These are phyloP conservation scores for Darevskia nairensis DNA, from an alignment of 2,797 vertebrate species.

Conservation along the genomic window DNA sequence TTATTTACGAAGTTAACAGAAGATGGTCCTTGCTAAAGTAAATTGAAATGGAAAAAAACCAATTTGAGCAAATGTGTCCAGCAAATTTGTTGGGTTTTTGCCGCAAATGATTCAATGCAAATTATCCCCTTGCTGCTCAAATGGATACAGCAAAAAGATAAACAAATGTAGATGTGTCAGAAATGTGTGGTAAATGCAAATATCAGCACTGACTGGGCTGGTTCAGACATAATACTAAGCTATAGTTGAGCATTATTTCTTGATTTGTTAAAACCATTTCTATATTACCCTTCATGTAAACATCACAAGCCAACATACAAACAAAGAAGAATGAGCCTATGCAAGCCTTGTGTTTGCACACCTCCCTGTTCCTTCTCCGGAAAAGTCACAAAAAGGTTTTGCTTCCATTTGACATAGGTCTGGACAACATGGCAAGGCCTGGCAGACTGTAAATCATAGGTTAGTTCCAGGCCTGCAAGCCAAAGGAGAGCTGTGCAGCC, in stretches of 20 bases:
- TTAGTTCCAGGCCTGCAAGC: no score
- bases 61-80: conserved; percentile 9
- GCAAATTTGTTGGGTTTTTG: conserved; percentile 11
- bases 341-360: no score
- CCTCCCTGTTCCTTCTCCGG: no score
- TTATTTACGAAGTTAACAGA: conserved; percentile 35
- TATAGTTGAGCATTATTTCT: no score
- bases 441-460: no score
- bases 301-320: no score
- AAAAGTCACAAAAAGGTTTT: no score
- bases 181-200: not conserved
- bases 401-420: no score
- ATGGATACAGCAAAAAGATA: not conserved
- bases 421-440: no score
- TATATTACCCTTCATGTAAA: no score
- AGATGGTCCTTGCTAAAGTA: conserved; percentile 35
- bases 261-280: no score
- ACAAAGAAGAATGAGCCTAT: no score
- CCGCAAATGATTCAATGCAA: not conserved
- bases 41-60: conserved; percentile 21
- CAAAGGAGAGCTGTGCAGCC: not conserved
- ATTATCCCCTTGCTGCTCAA: conserved; percentile 5
- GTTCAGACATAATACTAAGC: not conserved
- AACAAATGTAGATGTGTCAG: not conserved
- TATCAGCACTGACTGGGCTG: not conserved